Base-by-base conservation (phyloP, 2,113 vertebrate species). In the Polypterus bichir region DNA sequence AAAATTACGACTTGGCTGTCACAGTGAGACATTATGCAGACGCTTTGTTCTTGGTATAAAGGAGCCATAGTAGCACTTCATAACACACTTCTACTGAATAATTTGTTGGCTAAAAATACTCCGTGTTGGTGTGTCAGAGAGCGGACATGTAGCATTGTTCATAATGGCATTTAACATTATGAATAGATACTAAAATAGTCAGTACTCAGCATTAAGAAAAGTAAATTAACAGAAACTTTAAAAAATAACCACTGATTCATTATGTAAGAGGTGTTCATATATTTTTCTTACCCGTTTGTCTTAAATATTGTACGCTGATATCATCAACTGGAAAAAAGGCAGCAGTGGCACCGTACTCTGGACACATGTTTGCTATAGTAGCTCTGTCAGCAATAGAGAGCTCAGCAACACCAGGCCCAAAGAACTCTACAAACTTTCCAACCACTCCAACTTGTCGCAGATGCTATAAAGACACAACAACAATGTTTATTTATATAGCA, bases 291-390 rank as follows among this genome's bases (percentile, higher is more conserved):
- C 96, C 96, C 0, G 94, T 99, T 78, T 99, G 96, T 9, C 85
- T 62, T 3, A 99, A 83, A 73, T 98, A 99, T 11, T 81, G 83
- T 44, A 98, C 73, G 72, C 95, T 97, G 71, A 94, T 68, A 9
- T 88, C 66, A 68, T 99, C 96, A 47, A 97, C 92, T 0, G 96
- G 95, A 74, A 99, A 99, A 72, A 90, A 99, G 2, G 91, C 95
- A 1, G 93, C 93, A 0, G 94, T 98, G 46, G 96, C 96, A 44
- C 96, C 96, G 0, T 98, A 99, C 66, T 99, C 96, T 0, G 96
- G 96, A 67, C 96, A 99, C 96, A 99, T 98, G 77, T 99, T 99
- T 68, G 96, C 88, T 65, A 99, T 97, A 5, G 96, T 99, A 69
- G 96, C 96, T 71, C 96, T 75, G 75, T 97, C 96, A n/a, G 96